Evolutionary conservation across 2,888 invertebrate genomes (phyloP).

Genomic region (Chloromyia formosa): DNA sequence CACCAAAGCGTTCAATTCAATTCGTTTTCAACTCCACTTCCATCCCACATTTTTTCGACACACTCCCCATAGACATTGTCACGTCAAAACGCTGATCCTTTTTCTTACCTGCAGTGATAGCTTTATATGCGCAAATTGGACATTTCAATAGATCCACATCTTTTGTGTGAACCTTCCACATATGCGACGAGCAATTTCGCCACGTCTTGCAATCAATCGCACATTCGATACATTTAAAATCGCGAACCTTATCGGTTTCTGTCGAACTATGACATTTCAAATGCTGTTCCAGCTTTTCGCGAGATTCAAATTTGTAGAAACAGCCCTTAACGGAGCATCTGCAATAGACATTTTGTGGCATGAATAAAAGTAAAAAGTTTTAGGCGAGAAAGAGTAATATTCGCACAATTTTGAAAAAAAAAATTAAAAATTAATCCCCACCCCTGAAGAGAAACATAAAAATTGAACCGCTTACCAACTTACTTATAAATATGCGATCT

Average conservation of each 20-base stretch:
- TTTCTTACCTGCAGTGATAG: constrained; percentile 64
- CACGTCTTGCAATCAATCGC: constrained; percentile 68
- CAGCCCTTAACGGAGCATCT: constrained; percentile 69
- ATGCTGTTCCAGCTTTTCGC: constrained; percentile 65
- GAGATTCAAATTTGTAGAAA: constrained; percentile 66
- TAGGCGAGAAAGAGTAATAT: background rate
- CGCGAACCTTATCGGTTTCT: constrained; percentile 53
- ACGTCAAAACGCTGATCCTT: too few species aligned
- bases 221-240: constrained; percentile 68
- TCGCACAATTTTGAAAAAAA: too few species aligned
- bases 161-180: constrained; percentile 74
- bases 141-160: constrained; percentile 70
- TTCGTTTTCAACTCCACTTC: too few species aligned
- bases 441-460: too few species aligned
- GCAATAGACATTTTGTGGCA: constrained; percentile 41
- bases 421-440: too few species aligned
- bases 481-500: constrained; percentile 45
- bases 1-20: too few species aligned
- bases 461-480: background rate
- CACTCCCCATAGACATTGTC: too few species aligned
- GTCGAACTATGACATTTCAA: constrained; percentile 65
- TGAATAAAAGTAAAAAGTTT: background rate
- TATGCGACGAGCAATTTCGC: constrained; percentile 73
- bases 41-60: too few species aligned
- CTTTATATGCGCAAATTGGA: constrained; percentile 69